Evolutionary conservation across 1,140 invertebrate genomes (phyloP), one percentile per base, ranked within the genome.

Genomic region (Bombus soroeensis): DNA sequence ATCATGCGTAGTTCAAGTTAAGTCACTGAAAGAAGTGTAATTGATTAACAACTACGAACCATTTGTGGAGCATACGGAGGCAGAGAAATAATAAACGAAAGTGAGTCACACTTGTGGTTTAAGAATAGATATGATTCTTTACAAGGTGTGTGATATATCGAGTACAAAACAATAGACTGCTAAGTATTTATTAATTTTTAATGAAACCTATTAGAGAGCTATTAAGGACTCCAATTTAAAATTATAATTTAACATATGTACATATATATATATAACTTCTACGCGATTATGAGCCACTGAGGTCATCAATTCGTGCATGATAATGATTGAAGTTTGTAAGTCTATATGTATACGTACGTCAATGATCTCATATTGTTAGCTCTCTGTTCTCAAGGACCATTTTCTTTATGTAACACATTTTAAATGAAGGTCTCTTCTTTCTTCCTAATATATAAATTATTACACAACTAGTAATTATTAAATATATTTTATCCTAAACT

Each of bases 81-180:
- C 41, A 79, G 57, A 34, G 32, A 80, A 57, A 64, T 74, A 85
- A 43, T 59, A 72, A 75, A 80, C 59, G 84, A 86, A 86, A 81
- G 47, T 86, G 84, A 86, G 84, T 81, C 79, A 86, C 43, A 59
- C 15, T 79, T 53, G 43, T 34, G n/a, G 59, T 47, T 75, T 75
- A 86, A 86, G 71, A 74, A 81, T 86, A 81, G 62, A 70, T 57
- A 59, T 41, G 37, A 39, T 57, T 64, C 39, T 75, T 86, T 72
- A 47, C 28, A 62, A 59, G 28, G 70, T 25, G 57, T 32, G 37
- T 9, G 12, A 70, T 37, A 34, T 13, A 41, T 15, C 22, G 18
- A 8, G 6, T 18, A 25, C 15, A 59, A 62, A 22, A 53, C 22
- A 32, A 37, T 71, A 32, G 37, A 64, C 62, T 28, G 37, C 28